Base-by-base conservation (phyloP, 2,113 vertebrate genomes). In the Indri indri region DNA sequence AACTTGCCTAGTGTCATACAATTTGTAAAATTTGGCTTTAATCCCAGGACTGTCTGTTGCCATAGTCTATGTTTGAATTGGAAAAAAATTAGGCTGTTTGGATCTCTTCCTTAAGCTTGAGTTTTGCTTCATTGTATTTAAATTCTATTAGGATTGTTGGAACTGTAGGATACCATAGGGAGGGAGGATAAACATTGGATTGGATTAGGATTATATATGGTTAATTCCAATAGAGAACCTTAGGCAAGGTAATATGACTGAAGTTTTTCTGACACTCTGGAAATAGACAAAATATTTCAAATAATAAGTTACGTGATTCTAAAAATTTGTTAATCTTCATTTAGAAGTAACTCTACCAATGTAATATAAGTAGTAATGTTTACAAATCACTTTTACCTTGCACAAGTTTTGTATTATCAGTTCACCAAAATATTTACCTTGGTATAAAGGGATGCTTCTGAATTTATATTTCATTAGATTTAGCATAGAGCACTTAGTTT, bases 381-480 rank as follows among this genome's bases (percentile, higher is more conserved):
- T 80, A 50, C 30, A 45, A 59, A 42, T 88, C 23, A 71, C 11
- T 82, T 87, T 13, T 79, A n/a, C 6, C 11, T 79, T 65, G 57
- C 14, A 17, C 32, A 80, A 73, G 2, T 94, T 91, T 96, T 77
- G 2, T 77, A 42, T 71, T 20, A 45, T 57, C 8, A 94, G n/a
- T 61, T 85, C 47, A 81, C 57, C 27, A 92, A 70, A 85, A 77
- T 90, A 82, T 92, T 92, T 87, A 57, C 10, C 2, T 87, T 45
- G 40, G 3, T 27, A 74, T 68, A 23, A 74, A 90, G 45, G 42
- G 8, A 80, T 92, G 73, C 37, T 90, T 86, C n/a, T 86, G 34
- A 68, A 85, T 97, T 89, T 61, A 47, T 20, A 63, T 84, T 92
- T 90, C n/a, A 76, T 91, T 93, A 93, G 70, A 77, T 83, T 91